Conservation (phyloP, 1,140 invertebrate species). For the Aphelenchoides besseyi region DNA sequence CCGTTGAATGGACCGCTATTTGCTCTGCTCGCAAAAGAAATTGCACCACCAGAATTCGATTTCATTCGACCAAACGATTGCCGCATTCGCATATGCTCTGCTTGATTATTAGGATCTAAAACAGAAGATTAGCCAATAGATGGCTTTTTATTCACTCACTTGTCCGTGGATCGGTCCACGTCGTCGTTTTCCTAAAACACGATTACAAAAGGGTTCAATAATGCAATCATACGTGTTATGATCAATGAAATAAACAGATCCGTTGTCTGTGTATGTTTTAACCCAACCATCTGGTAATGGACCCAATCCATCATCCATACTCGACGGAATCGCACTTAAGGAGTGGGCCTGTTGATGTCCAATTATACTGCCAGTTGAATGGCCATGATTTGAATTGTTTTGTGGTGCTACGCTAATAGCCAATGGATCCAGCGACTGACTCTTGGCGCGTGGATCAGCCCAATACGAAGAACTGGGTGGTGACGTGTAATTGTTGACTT, state of each 20-base stretch:
- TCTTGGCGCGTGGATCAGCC: slow-evolving; percentile 16
- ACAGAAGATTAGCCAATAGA: background rate
- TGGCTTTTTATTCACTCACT: background rate
- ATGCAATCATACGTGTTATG: slow-evolving; percentile 8
- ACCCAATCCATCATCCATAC: slow-evolving; percentile 20
- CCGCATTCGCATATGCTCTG: slow-evolving; percentile 6
- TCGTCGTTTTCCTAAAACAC: slow-evolving; percentile 17
- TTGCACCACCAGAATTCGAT: background rate
- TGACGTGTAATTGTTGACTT: slow-evolving; percentile 10
- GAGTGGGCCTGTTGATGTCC: slow-evolving; percentile 17
- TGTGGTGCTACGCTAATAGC: background rate
- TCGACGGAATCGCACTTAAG: slow-evolving; percentile 15
- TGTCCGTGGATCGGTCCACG: slow-evolving; percentile 23
- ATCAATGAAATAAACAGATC: slow-evolving; percentile 25
- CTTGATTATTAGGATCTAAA: background rate
- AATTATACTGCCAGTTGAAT: background rate
- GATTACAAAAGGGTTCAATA: background rate
- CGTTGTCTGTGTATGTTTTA: slow-evolving; percentile 1
- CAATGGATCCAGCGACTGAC: slow-evolving; percentile 22
- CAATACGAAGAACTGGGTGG: background rate
- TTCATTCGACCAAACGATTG: background rate
- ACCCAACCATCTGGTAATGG: slow-evolving; percentile 24
- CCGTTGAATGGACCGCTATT: background rate
- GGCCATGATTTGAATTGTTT: background rate
- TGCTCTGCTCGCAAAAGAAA: background rate